Base-by-base conservation (phyloP, 2,888 invertebrate species). In the Sclerodermus sp. region DNA sequence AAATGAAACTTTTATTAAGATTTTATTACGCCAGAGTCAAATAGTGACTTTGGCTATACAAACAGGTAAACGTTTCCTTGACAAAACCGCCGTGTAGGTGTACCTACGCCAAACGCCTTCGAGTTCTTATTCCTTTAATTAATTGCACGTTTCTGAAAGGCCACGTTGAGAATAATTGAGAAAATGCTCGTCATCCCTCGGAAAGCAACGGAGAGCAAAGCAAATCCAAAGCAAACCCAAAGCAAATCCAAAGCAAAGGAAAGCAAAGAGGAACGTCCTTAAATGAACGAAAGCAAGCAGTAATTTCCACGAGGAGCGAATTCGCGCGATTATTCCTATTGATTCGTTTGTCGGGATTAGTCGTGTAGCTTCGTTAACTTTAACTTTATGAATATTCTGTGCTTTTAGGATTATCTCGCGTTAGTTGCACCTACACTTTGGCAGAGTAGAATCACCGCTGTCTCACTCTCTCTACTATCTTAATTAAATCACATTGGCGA, bases 1-100 rank as follows among this genome's bases (percentile, higher is more conserved):
- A n/a, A 71, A 68, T 71, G 67, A 69, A 73, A 74, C 71, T 64
- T 74, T 73, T 73, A 73, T 74, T 73, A 70, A 57, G 67, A 67
- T 55, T 68, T 69, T 66, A 66, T 66, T 57, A 49, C 54, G 63
- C 64, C 67, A 65, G 65, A 67, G 71, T 65, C 71, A 68, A 74
- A 74, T 70, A 70, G 66, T 67, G 66, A 67, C 69, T 62, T 62
- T 64, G 66, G 67, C 60, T 67, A 67, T 72, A 70, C 67, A 70
- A 73, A 72, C 63, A 68, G 68, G 67, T 69, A 68, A 70, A 66
- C 64, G 63, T 66, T 62, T 62, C 34, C 58, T 57, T 58, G 53
- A 52, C 38, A 52, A 54, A 51, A 49, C 48, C 58, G 59, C 59
- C 55, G 58, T 61, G 55, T 57, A 50, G 55, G 42, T 55, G 52